Base-by-base conservation (phyloP, 2,797 vertebrate genomes). In the Syncerus caffer region DNA sequence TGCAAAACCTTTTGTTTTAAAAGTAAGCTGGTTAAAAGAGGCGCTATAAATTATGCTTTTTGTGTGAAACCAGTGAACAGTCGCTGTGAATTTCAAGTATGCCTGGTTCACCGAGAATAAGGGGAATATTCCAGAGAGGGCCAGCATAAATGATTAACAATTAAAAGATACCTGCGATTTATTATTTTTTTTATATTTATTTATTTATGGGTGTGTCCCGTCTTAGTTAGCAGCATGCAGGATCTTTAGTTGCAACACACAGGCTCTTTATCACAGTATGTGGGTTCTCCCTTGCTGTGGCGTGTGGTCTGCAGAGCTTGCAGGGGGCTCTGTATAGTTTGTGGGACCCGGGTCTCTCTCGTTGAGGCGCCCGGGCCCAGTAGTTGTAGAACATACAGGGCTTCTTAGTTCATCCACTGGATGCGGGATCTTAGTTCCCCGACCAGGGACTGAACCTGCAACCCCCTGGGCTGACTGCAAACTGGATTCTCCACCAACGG, bases 181-280 rank as follows among this genome's bases (percentile, higher is more conserved):
- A 34, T 23, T 67, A 34, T 21, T 67, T 21, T 38, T 38, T 11
- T 1, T 1, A 16, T 34, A 21, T 34, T 12, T 71, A 2, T 23
- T 38, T 25, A 38, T 34, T 34, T 67, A 11, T 21, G 64, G 17
- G n/a, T 6, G 34, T 23, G 67, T 74, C 34, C 67, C 0, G 0
- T 23, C 5, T 38, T 74, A 23, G 67, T 13, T 7, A 38, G 5
- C 34, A 12, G 9, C 67, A 38, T 34, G 67, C 5, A 9, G 13
- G 19, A 21, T 1, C 34, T 3, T 67, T 5, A 21, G n/a, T 19
- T 67, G 64, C 64, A 21, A 8, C 3, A 4, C 64, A 5, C 9
- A 19, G 1, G n/a, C n/a, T 67, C n/a, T 0, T 11, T 34, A 11
- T 1, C 34, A 9, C n/a, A 67, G 4, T 34, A 5, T 34, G 17